Percentiles rank a stretch among this genome's conserved stretches.
phyloP scores from a whole-genome alignment of 2,797 vertebrate genomes.

The Astyanax mexicanus region DNA sequence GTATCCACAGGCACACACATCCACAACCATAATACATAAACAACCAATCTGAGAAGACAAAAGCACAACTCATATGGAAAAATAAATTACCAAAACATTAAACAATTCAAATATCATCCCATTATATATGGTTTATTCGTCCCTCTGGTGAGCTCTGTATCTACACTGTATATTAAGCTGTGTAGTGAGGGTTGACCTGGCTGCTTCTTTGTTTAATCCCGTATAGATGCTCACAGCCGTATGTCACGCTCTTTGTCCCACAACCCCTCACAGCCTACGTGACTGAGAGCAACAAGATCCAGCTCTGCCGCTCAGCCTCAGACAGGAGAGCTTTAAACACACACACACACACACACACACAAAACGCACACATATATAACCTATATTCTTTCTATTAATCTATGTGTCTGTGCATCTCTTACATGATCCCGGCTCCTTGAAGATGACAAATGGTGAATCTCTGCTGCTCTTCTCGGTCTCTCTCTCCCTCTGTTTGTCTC shows the following conservation, averaged over 20 bases:
- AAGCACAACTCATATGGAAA: too few species aligned
- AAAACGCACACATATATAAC: too few species aligned
- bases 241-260: constrained; percentile 59
- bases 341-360: too few species aligned
- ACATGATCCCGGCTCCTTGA: constrained; percentile 5
- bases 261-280: constrained; percentile 37
- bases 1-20: too few species aligned
- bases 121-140: too few species aligned
- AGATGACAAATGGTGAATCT: constrained; percentile 2
- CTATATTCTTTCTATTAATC: too few species aligned
- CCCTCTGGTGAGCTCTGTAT: too few species aligned
- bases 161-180: background rate
- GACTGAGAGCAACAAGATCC: constrained; percentile 35
- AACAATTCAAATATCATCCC: too few species aligned
- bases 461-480: background rate
- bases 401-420: too few species aligned
- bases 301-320: background rate
- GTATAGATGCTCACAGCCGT: constrained; percentile 51
- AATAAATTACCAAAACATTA: too few species aligned
- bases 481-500: constrained; percentile 12
- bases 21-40: too few species aligned
- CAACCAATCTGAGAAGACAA: background rate
- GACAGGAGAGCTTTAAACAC: too few species aligned
- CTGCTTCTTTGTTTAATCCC: constrained; percentile 60
- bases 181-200: background rate